Base-by-base conservation (phyloP, 2,113 vertebrate species). In the Tetrax tetrax region DNA sequence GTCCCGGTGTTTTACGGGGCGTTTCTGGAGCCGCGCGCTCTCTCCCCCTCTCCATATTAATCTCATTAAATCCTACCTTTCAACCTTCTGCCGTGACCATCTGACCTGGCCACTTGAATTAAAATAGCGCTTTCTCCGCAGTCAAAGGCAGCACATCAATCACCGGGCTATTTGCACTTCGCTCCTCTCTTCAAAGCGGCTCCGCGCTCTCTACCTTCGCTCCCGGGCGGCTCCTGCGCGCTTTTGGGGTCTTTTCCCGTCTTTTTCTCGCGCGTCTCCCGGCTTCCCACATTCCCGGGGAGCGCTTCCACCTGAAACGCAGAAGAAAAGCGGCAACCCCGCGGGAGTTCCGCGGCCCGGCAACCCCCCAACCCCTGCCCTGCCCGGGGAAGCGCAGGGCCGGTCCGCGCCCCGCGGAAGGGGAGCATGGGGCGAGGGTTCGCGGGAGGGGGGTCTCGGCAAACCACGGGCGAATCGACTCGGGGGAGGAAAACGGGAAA, bases 51-150 rank as follows among this genome's bases (percentile, higher is more conserved):
- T 80, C 91, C 93, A 76, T 96, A 93, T 95, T 96, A 96, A 97
- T 96, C 95, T 96, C 95, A 96, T 90, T 96, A 96, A 96, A 93
- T 96, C 95, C 96, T 95, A 94, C 95, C 95, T 96, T 96, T 97
- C 95, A 94, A 95, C 93, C 96, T 96, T 93, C 95, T 94, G 87
- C 96, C 95, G 89, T 93, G 95, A 96, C 95, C 95, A 91, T 95
- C 96, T 96, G 92, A 95, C 95, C 95, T 91, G 95, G 90, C 94
- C 95, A 95, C 94, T 95, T 96, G 92, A 97, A 97, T 96, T 93
- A 76, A 96, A 96, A 97, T 87, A 94, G 95, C 38, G 95, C 91
- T 96, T 96, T 96, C 92, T 96, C 95, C 95, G 88, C 96, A 77
- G 93, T 95, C 96, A 94, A 84, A 95, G 95, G 31, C 96, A 96